A percentile compares a stretch with the other conserved stretches of the same genome.
These are phyloP conservation scores for Bombus superbus DNA, from an alignment of 1,140 invertebrate genomes.

Conservation along the genomic window DNA sequence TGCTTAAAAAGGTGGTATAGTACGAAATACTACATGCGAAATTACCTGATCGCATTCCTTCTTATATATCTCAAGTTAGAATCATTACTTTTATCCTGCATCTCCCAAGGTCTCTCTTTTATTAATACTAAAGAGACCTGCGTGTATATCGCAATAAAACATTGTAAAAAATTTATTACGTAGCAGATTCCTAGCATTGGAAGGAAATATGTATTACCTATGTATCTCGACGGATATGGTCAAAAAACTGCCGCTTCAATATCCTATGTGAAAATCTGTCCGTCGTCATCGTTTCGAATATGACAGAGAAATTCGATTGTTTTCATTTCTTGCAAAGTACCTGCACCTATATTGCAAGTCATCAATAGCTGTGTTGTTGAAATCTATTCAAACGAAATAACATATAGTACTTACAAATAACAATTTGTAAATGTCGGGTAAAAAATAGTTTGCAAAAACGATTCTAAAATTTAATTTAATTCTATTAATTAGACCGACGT, in stretches of 20 bases:
- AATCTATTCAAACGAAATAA: slow-evolving; percentile 22
- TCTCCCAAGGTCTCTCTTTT: slow-evolving; percentile 4
- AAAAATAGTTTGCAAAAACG: slow-evolving; percentile 34
- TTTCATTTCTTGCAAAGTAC: slow-evolving; percentile 13
- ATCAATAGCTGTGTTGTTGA: neutral
- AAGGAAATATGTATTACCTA: slow-evolving; percentile 53
- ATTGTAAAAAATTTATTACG: slow-evolving; percentile 37
- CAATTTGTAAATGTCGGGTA: slow-evolving; percentile 29
- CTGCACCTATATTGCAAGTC: neutral
- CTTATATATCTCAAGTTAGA: slow-evolving; percentile 9
- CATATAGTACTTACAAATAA: slow-evolving; percentile 34
- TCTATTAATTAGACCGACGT: slow-evolving; percentile 38
- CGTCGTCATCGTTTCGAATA: neutral
- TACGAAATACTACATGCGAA: slow-evolving; percentile 58
- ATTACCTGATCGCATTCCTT: slow-evolving; percentile 21
- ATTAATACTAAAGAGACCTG: slow-evolving; percentile 49
- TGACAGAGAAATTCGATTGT: slow-evolving; percentile 17
- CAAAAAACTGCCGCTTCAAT: slow-evolving; percentile 52
- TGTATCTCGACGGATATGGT: slow-evolving; percentile 61
- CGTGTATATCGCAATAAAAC: slow-evolving; percentile 7
- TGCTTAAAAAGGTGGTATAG: slow-evolving; percentile 59
- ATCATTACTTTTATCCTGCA: slow-evolving; percentile 51
- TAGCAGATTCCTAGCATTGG: slow-evolving; percentile 53
- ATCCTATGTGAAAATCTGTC: slow-evolving; percentile 46
- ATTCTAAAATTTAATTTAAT: slow-evolving; percentile 33